Percentiles rank a stretch among this genome's conserved stretches.
These are phyloP conservation scores for Leptodactylus fallax DNA, from an alignment of 2,797 vertebrate species.

Conservation along the genomic window DNA sequence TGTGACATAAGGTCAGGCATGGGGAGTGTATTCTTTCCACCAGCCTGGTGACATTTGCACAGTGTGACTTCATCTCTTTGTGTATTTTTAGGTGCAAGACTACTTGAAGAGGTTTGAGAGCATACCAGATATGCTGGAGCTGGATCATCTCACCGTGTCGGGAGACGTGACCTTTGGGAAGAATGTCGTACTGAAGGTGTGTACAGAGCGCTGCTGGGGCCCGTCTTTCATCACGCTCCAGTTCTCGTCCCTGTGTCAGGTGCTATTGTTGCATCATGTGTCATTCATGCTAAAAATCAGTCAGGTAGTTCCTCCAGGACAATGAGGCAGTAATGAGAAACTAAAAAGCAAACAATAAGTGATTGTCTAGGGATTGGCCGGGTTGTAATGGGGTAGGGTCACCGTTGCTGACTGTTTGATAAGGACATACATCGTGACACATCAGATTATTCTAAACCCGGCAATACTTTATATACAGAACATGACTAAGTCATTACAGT, in stretches of 20 bases:
- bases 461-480: background rate
- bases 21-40: background rate
- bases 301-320: background rate
- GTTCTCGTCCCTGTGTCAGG: background rate
- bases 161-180: conserved; percentile 98
- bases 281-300: background rate
- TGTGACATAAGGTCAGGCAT: background rate
- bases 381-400: background rate
- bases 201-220: conserved; percentile 36
- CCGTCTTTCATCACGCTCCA: no score
- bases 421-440: background rate
- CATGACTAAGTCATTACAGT: background rate
- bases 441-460: background rate
- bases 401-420: background rate
- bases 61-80: background rate
- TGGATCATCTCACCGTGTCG: conserved; percentile 97
- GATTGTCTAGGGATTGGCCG: background rate
- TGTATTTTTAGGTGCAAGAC: conserved; percentile 88
- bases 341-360: conserved; percentile 24
- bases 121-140: conserved; percentile 97
- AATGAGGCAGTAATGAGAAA: background rate
- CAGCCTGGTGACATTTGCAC: conserved; percentile 3
- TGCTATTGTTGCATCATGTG: background rate
- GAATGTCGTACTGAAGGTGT: conserved; percentile 94
- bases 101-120: conserved; percentile 94